Evolutionary conservation across 2,888 invertebrate genomes (phyloP), one percentile per base, ranked within the genome.

Genomic region (Cyclophora albipunctata): DNA sequence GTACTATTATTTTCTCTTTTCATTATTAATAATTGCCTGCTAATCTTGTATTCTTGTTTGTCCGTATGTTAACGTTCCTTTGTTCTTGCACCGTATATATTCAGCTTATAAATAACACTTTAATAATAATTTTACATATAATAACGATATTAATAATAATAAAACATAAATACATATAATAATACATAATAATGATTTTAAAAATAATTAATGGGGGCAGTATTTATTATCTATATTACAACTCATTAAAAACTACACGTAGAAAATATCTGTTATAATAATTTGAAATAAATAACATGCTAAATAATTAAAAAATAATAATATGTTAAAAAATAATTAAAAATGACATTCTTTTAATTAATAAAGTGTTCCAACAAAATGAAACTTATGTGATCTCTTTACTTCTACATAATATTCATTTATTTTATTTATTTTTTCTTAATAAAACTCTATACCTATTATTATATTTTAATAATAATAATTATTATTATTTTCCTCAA

Each of bases 221-320:
- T 86, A 85, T 84, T 81, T 76, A 58, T 75, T 37, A 7, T 78
- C 79, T 87, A 86, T 80, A 75, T 81, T 85, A 87, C 84, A 85
- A 84, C 78, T 82, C 85, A 86, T 75, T 69, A 77, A 70, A 75
- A 73, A 74, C 84, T 85, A 85, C 80, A 75, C 66, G 78, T 80
- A 83, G 70, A 72, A 80, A 80, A 81, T 85, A 79, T 81, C 77
- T 78, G 81, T 84, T 84, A 81, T 85, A 86, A 85, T 87, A 87
- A 85, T 87, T 86, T 88, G 82, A 87, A 88, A 88, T 88, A 88
- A 88, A 88, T 88, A 88, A 88, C 88, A 87, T 85, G 78, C 84
- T 85, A 84, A 81, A 83, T 20, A 20, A 69, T 76, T 68, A 69
- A 76, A 82, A 81, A 81, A 20, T 20, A 20, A 20, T 20, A 81